Conservation (phyloP, 2,113 vertebrate species). For the Sula dactylatra region DNA sequence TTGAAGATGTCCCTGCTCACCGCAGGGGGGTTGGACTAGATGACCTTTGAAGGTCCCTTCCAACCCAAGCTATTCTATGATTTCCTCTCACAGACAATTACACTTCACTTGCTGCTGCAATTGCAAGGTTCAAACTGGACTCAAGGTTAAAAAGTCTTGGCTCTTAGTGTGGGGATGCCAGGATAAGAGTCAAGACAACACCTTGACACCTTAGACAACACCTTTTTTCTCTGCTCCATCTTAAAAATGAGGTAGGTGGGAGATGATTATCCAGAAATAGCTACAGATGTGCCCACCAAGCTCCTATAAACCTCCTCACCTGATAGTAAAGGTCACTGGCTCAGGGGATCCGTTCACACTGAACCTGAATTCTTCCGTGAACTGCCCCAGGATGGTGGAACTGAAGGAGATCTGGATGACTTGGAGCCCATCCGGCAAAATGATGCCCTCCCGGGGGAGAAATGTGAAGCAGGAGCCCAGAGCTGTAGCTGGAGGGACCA, state of each 20-base stretch:
- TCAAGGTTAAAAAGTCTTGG: not conserved
- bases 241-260: not conserved
- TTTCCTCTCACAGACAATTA: not conserved
- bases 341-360: conserved; percentile 70
- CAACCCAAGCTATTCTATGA: not conserved
- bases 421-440: conserved; percentile 72
- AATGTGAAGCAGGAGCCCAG: conserved; percentile 81
- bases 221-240: not conserved
- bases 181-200: not conserved
- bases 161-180: not conserved
- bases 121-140: not conserved
- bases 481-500: conserved; percentile 67
- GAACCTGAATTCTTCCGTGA: conserved; percentile 81
- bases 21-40: not conserved
- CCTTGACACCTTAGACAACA: not conserved
- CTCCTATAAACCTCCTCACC: conserved; percentile 62
- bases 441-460: conserved; percentile 76
- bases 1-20: not conserved
- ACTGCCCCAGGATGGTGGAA: conserved; percentile 74
- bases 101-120: not conserved
- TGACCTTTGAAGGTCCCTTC: not conserved
- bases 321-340: conserved; percentile 76
- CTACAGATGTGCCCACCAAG: not conserved
- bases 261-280: not conserved
- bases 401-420: conserved; percentile 78